These are phyloP conservation scores for Chydorus sphaericus DNA, from an alignment of 2,888 invertebrate genomes.

Conservation along the genomic window DNA sequence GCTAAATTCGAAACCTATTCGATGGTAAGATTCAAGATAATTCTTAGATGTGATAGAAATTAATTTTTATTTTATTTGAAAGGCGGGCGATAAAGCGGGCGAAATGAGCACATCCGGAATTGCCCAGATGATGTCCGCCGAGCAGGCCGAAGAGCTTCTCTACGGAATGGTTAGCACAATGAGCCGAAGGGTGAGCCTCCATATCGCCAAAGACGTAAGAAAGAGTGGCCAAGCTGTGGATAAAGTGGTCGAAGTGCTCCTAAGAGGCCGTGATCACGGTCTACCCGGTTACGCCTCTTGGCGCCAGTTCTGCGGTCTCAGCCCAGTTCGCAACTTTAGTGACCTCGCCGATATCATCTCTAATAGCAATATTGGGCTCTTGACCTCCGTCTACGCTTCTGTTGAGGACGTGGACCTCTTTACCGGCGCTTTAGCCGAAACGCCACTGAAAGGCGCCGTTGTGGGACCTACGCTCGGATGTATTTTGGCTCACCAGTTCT, in stretches of 20 bases:
- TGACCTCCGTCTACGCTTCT: conserved; percentile 15
- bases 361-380: conserved; percentile 16
- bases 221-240: conserved; percentile 3
- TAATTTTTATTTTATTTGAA: neutral
- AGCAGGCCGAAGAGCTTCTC: conserved; percentile 13
- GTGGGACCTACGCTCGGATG: conserved; percentile 33
- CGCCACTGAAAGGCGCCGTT: conserved; percentile 27
- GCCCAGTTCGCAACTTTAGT: conserved; percentile 31
- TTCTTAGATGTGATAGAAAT: neutral
- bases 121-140: neutral
- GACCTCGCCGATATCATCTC: conserved; percentile 40
- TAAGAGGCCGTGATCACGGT: conserved; percentile 58
- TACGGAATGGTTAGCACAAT: conserved; percentile 13
- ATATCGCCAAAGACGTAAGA: conserved; percentile 9
- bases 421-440: conserved; percentile 29
- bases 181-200: conserved; percentile 9
- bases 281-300: conserved; percentile 55
- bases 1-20: conserved; percentile 24
- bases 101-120: neutral
- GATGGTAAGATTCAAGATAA: neutral
- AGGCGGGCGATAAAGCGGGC: conserved; percentile 13
- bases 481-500: conserved; percentile 30
- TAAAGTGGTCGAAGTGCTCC: conserved; percentile 22
- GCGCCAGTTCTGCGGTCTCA: conserved; percentile 44
- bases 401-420: conserved; percentile 31